Percentiles rank a stretch among this genome's conserved stretches.
Conservation (phyloP, 2,113 vertebrate species). For the Rhegmatorhina hoffmannsi region DNA sequence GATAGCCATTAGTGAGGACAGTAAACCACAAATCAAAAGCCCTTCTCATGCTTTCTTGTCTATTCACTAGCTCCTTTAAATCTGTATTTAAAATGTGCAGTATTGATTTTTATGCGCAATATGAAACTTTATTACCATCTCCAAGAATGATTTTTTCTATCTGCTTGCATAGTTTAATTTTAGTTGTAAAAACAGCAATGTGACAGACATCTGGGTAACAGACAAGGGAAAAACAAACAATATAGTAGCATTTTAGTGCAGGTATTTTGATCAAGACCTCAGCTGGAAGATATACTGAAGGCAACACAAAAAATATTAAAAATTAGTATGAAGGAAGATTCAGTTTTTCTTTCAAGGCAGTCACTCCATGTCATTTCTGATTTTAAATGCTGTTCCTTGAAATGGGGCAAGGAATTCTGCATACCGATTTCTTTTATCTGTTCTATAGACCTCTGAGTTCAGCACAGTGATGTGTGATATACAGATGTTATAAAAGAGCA, state of each 20-base stretch:
- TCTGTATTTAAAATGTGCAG: not conserved
- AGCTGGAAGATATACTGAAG: not conserved
- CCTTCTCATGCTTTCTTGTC: not conserved
- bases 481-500: not conserved
- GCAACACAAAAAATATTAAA: not conserved
- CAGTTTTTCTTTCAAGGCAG: not conserved
- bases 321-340: not conserved
- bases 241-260: not conserved
- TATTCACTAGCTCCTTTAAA: not conserved
- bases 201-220: not conserved
- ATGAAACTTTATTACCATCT: not conserved
- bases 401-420: not conserved
- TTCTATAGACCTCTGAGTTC: not conserved
- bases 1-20: not conserved
- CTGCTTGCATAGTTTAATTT: not conserved
- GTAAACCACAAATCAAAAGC: not conserved
- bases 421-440: not conserved
- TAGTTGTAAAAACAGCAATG: not conserved
- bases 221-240: not conserved
- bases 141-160: not conserved
- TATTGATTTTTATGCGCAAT: not conserved
- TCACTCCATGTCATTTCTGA: not conserved
- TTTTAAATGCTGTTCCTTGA: not conserved
- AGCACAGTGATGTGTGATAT: not conserved
- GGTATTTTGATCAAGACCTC: not conserved